phyloP scores from a whole-genome alignment of 1,140 invertebrate species.

The Penaeus japonicus region DNA sequence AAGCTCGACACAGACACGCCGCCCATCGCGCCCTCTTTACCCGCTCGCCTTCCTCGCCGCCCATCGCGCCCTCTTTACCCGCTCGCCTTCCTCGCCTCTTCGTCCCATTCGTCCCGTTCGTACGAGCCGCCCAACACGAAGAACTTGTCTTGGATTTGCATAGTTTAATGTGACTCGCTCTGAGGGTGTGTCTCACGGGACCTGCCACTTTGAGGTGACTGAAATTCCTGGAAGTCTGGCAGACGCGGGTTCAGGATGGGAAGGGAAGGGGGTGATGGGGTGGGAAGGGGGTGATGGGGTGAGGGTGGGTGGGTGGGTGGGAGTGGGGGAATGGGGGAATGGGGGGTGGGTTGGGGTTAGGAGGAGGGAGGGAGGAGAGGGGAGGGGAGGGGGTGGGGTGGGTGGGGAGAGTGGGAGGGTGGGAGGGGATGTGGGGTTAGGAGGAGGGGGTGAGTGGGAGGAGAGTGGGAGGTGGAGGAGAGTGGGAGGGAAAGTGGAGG shows the following conservation, averaged over 20 bases:
- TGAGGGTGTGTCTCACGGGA: conserved; percentile 28
- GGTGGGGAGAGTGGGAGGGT: not conserved
- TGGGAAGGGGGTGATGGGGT: not conserved
- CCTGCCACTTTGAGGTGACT: conserved; percentile 32
- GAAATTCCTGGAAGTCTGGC: conserved; percentile 42
- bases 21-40: too few species aligned
- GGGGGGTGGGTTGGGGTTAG: too few species aligned
- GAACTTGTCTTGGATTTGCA: conserved; percentile 49
- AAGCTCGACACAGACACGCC: too few species aligned
- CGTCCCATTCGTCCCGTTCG: not conserved
- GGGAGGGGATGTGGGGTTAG: too few species aligned
- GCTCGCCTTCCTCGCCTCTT: not conserved
- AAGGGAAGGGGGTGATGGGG: not conserved
- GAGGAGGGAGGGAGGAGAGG: not conserved
- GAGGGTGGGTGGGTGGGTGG: too few species aligned
- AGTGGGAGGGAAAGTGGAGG: not conserved
- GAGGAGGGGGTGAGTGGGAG: too few species aligned
- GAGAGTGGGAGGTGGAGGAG: conserved; percentile 20
- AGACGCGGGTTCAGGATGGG: not conserved
- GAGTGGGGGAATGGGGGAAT: too few species aligned
- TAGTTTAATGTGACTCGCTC: conserved; percentile 51
- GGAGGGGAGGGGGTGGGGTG: not conserved
- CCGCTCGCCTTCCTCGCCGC: too few species aligned
- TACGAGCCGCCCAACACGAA: conserved; percentile 34
- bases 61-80: too few species aligned